A percentile compares a stretch with the other conserved stretches of the same genome.
phyloP scores from a whole-genome alignment of 2,888 invertebrate species.

The Stomorhina lunata region DNA sequence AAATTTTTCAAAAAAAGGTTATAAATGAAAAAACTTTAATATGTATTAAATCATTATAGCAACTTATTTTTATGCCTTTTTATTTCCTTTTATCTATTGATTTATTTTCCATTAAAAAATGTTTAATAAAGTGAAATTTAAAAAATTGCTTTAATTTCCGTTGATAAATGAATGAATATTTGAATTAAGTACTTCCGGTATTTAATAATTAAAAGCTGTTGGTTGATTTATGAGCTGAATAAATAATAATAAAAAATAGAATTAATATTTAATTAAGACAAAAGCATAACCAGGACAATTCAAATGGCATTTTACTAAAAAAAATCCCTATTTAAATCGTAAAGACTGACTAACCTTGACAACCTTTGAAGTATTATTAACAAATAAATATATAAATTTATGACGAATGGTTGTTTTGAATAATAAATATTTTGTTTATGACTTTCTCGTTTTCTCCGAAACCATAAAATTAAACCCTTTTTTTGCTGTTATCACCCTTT shows the following conservation, averaged over 20 bases:
- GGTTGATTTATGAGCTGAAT: neutral
- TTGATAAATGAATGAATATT: neutral
- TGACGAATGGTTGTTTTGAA: neutral
- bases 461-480: conserved; percentile 13
- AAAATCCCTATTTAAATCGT: neutral
- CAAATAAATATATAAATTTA: too few relatives aligned
- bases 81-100: too few relatives aligned
- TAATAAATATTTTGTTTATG: conserved; percentile 6
- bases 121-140: neutral
- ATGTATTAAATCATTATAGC: too few relatives aligned
- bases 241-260: neutral
- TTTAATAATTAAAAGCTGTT: neutral
- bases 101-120: too few relatives aligned
- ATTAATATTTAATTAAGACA: conserved; percentile 43
- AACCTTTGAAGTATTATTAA: conserved; percentile 11
- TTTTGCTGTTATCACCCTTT: neutral
- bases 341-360: neutral
- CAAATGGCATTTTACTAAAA: neutral
- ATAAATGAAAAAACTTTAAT: too few relatives aligned
- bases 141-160: neutral
- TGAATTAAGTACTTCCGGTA: conserved; percentile 16
- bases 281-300: neutral
- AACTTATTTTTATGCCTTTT: too few relatives aligned
- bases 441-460: neutral
- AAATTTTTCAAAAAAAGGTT: too few relatives aligned